Evolutionary conservation across 2,113 vertebrate species (phyloP).

Genomic region (Chionodraco myersi): DNA sequence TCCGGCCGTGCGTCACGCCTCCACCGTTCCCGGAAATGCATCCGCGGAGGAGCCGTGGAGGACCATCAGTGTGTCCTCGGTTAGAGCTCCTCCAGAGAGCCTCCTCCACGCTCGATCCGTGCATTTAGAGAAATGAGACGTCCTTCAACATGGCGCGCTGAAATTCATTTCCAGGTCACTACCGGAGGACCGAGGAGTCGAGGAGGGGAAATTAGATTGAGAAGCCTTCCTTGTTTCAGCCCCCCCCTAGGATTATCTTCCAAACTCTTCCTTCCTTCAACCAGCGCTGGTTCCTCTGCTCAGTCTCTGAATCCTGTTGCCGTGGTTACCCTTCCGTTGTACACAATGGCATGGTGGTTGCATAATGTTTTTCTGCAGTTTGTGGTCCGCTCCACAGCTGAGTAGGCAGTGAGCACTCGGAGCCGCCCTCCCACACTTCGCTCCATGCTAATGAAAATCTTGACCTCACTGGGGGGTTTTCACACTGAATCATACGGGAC

Average conservation of each 20-base stretch:
- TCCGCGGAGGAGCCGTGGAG: no score
- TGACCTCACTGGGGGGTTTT: conserved; percentile 57
- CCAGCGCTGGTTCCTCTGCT: conserved; percentile 49
- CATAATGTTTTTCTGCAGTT: conserved; percentile 78
- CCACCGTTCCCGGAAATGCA: no score
- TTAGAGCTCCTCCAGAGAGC: no score
- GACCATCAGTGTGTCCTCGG: no score
- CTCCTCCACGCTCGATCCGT: no score
- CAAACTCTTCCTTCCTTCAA: conserved; percentile 65
- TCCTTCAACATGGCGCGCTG: no score
- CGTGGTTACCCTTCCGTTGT: conserved; percentile 78
- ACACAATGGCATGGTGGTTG: conserved; percentile 78
- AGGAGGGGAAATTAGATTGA: no score
- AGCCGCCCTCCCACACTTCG: conserved; percentile 75
- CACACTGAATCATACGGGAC: conserved; percentile 42
- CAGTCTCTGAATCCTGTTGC: conserved; percentile 74
- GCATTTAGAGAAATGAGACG: no score
- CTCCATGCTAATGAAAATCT: conserved; percentile 77
- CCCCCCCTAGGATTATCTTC: conserved; percentile 54
- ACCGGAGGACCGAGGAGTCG: no score
- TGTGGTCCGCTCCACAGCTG: conserved; percentile 76
- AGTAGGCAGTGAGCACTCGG: conserved; percentile 75
- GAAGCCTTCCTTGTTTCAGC: background rate
- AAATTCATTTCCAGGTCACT: no score
- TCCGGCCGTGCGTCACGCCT: no score